Conservation (phyloP, 2,888 invertebrate genomes). For the Deilephila porcellus region DNA sequence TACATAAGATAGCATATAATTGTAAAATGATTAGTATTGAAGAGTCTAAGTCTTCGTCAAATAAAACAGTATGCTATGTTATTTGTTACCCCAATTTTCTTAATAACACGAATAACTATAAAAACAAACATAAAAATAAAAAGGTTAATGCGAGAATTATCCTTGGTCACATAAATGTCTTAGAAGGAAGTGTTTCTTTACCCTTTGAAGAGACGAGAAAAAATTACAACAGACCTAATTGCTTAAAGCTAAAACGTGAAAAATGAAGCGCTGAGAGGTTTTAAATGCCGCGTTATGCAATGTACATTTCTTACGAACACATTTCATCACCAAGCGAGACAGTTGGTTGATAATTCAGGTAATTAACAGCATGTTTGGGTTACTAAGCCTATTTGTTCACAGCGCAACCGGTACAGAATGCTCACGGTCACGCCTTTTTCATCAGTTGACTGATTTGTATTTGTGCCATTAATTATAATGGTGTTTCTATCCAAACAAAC, state of each 20-base stretch:
- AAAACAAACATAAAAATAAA: neutral
- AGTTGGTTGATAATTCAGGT: slow-evolving; percentile 69
- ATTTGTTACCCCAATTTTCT: neutral
- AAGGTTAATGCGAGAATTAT: slow-evolving; percentile 16
- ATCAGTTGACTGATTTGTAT: slow-evolving; percentile 6
- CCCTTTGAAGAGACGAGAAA: slow-evolving; percentile 6
- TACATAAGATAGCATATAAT: too few relatives aligned
- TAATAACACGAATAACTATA: neutral
- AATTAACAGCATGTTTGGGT: slow-evolving; percentile 71
- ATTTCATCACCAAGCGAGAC: slow-evolving; percentile 71
- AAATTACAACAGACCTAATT: slow-evolving; percentile 20
- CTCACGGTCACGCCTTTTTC: slow-evolving; percentile 5
- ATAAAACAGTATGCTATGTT: too few relatives aligned
- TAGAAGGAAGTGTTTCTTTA: slow-evolving; percentile 26
- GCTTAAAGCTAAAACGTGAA: slow-evolving; percentile 35
- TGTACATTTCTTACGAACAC: slow-evolving; percentile 64
- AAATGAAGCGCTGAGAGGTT: slow-evolving; percentile 45
- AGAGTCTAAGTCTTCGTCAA: too few relatives aligned
- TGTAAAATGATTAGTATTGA: too few relatives aligned
- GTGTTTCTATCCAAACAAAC: slow-evolving; percentile 5
- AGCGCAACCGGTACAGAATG: slow-evolving; percentile 17
- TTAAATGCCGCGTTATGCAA: slow-evolving; percentile 60
- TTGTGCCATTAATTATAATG: slow-evolving; percentile 1
- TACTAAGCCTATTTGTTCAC: slow-evolving; percentile 49
- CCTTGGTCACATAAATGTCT: slow-evolving; percentile 14